Percentiles rank a stretch among this genome's conserved stretches.
Evolutionary conservation across 2,797 vertebrate genomes (phyloP).

Genomic region (Coendou prehensilis): DNA sequence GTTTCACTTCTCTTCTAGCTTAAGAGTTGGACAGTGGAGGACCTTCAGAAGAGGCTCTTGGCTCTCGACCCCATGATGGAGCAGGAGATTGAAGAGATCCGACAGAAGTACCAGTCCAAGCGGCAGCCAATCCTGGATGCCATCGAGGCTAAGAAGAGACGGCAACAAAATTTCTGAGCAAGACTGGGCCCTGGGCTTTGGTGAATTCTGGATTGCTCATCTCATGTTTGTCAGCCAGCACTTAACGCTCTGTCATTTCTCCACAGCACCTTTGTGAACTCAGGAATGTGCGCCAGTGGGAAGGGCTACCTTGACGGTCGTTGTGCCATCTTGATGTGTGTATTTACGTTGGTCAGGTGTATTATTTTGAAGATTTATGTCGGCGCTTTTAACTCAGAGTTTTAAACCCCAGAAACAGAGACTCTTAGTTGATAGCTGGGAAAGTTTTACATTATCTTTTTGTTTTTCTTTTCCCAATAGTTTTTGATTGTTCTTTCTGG

Average conservation of each 20-base stretch:
- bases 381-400: conserved; percentile 81
- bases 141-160: conserved; percentile 97
- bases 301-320: conserved; percentile 73
- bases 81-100: conserved; percentile 98
- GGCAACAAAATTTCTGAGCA: conserved; percentile 95
- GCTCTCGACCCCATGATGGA: conserved; percentile 98
- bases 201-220: conserved; percentile 75
- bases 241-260: conserved; percentile 77
- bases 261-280: conserved; percentile 88
- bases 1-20: conserved; percentile 89
- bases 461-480: conserved; percentile 77
- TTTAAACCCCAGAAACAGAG: conserved; percentile 82
- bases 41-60: conserved; percentile 92
- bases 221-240: conserved; percentile 74
- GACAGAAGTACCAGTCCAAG: conserved; percentile 97
- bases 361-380: conserved; percentile 74
- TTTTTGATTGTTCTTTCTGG: conserved; percentile 80
- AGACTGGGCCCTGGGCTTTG: background rate
- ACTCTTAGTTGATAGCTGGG: conserved; percentile 77
- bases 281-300: conserved; percentile 85
- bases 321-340: conserved; percentile 63
- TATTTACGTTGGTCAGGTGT: conserved; percentile 65
- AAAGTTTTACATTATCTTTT: conserved; percentile 70
- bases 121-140: conserved; percentile 97
- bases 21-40: conserved; percentile 95